These are phyloP conservation scores for Pelagia noctiluca DNA, from an alignment of 30 jellyfish, hydroid and myxozoan genomes.

Conservation along the genomic window DNA sequence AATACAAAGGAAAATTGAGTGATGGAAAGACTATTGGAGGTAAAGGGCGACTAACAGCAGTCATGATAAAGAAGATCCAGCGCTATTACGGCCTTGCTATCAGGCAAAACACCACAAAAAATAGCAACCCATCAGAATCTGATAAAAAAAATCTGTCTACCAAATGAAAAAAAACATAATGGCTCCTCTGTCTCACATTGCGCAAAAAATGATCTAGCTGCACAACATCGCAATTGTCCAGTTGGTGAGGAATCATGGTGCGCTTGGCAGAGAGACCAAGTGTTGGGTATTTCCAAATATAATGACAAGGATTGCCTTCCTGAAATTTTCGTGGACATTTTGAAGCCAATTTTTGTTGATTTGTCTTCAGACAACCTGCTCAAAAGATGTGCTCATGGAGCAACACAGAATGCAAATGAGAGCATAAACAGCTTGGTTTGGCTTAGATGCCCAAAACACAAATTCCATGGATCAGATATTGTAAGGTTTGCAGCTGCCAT, in stretches of 20 bases:
- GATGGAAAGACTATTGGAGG: slow-evolving; percentile 51
- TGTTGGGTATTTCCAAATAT: too few relatives aligned
- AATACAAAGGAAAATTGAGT: slow-evolving; percentile 24
- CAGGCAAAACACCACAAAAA: too few relatives aligned
- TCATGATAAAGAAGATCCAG: slow-evolving; percentile 10
- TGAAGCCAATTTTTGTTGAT: slow-evolving; percentile 10
- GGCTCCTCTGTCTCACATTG: slow-evolving; percentile 20
- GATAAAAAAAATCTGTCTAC: slow-evolving; percentile 17
- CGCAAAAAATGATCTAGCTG: neutral
- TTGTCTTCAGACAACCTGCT: too few relatives aligned
- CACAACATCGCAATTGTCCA: too few relatives aligned
- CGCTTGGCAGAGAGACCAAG: too few relatives aligned
- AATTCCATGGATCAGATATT: slow-evolving; percentile 8
- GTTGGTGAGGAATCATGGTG: too few relatives aligned
- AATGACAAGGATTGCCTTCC: slow-evolving; percentile 33
- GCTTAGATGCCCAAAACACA: slow-evolving; percentile 36
- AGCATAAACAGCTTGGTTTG: slow-evolving; percentile 35
- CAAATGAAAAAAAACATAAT: slow-evolving; percentile 17
- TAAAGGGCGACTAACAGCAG: slow-evolving; percentile 25
- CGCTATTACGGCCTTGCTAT: slow-evolving; percentile 36
- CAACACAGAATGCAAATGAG: slow-evolving; percentile 39
- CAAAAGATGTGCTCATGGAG: slow-evolving; percentile 25
- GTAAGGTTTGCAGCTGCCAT: slow-evolving; percentile 41
- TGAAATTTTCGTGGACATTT: slow-evolving; percentile 12
- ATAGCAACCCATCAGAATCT: too few relatives aligned